phyloP scores from a whole-genome alignment of 2,797 vertebrate genomes.

The Sebastes taczanowskii region DNA sequence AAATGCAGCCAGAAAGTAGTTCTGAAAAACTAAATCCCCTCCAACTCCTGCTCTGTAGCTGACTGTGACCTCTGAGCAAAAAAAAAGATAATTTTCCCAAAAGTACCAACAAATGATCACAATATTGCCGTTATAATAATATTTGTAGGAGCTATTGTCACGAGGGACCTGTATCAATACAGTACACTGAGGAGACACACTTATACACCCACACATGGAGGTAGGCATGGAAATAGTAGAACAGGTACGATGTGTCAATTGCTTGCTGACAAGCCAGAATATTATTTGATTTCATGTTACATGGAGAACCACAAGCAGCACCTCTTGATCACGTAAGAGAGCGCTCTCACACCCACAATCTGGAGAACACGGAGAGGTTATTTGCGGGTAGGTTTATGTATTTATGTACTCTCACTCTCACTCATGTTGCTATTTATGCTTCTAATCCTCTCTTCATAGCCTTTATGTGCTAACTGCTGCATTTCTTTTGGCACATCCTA shows the following conservation, averaged over 20 bases:
- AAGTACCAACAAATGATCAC: background rate
- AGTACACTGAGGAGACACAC: background rate
- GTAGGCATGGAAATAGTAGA: background rate
- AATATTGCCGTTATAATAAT: background rate
- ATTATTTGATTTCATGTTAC: constrained; percentile 9
- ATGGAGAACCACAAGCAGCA: background rate
- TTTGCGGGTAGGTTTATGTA: constrained; percentile 7
- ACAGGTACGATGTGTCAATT: constrained; percentile 4
- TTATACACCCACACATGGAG: constrained; percentile 6
- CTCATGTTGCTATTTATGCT: constrained; percentile 36
- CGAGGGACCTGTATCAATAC: background rate
- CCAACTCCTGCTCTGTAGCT: background rate
- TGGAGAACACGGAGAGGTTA: constrained; percentile 7
- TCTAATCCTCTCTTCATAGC: constrained; percentile 46
- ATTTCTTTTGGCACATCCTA: constrained; percentile 24
- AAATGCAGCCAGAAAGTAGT: background rate
- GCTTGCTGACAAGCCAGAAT: background rate
- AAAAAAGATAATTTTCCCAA: background rate
- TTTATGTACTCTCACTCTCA: constrained; percentile 9
- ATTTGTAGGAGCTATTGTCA: background rate
- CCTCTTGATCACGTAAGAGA: constrained; percentile 8
- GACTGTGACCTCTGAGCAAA: background rate
- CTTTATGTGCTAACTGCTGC: constrained; percentile 7
- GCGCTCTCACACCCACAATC: constrained; percentile 6
- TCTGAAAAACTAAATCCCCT: background rate